Base-by-base conservation (phyloP, 2,113 vertebrate genomes). In the Rhea pennata region DNA sequence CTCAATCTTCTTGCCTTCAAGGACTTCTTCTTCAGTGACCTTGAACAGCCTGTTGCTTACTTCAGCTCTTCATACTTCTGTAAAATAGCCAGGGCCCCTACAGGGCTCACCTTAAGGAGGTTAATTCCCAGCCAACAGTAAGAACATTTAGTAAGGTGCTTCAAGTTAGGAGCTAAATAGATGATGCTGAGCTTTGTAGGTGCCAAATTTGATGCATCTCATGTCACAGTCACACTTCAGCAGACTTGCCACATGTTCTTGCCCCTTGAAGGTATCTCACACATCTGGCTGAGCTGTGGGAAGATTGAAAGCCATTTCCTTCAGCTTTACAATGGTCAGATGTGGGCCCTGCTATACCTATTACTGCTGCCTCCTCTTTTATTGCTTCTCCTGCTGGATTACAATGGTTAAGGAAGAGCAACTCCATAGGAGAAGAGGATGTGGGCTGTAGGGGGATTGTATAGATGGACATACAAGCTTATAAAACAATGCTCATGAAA, bases 141-240 rank as follows among this genome's bases (percentile, higher is more conserved):
- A 66, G 69, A 89, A 15, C 50, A 21, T 83, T 89, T 54, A 26
- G 36, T 71, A 58, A 87, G 81, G 71, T 73, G 71, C 12, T 91
- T 71, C 77, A 12, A 73, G 73, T 40, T 84, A 88, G 80, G 80
- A 93, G 58, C 33, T 95, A 83, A 93, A 89, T 91, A 89, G 92
- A 66, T 4, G 11, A 36, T 3, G 26, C 87, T 93, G 71, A 92
- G 95, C 39, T 71, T 89, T 92, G 74, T 64, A 50, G 66, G 73
- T 92, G 87, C 84, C 58, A 91, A 95, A 89, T 73, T 22, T 2
- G 5, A 64, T 48, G 39, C 40, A 42, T 64, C 53, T 89, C 56
- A 6, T 72, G 70, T 50, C 72, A 74, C 74, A 85, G 44, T 74
- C 53, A 59, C 84, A 83, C 71, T 87, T 86, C 70, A 89, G 62